phyloP scores from a whole-genome alignment of 1,140 invertebrate genomes.

The Drosophila lacteicornis region DNA sequence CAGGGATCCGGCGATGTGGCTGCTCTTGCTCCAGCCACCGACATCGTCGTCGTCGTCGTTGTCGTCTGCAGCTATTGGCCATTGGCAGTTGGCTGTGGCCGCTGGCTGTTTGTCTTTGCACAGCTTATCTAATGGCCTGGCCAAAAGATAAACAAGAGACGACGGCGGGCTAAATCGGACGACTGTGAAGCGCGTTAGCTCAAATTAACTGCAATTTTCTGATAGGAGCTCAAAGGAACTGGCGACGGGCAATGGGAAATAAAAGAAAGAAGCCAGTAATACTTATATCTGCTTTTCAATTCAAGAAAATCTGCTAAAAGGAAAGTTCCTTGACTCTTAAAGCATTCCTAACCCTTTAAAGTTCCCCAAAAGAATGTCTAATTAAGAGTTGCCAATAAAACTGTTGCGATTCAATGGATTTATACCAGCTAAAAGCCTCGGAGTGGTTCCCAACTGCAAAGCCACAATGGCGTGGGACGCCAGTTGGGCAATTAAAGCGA shows the following conservation, averaged over 20 bases:
- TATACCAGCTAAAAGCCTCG: slow-evolving; percentile 16
- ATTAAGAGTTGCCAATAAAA: slow-evolving; percentile 32
- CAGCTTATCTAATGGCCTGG: slow-evolving; percentile 79
- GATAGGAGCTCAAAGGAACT: slow-evolving; percentile 48
- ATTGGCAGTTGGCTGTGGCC: slow-evolving; percentile 40
- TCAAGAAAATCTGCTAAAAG: not conserved
- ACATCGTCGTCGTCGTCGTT: slow-evolving; percentile 30
- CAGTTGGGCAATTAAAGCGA: slow-evolving; percentile 64
- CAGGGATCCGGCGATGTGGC: slow-evolving; percentile 41
- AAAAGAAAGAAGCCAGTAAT: slow-evolving; percentile 1
- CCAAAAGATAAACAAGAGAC: slow-evolving; percentile 73
- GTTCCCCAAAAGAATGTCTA: slow-evolving; percentile 10
- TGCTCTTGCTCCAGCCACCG: slow-evolving; percentile 24
- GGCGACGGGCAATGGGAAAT: slow-evolving; percentile 18
- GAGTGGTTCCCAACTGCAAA: slow-evolving; percentile 18
- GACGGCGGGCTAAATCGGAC: slow-evolving; percentile 56
- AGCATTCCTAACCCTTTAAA: not conserved
- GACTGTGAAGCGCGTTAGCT: slow-evolving; percentile 73
- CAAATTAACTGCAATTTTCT: slow-evolving; percentile 79
- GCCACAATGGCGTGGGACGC: slow-evolving; percentile 51
- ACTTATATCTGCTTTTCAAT: slow-evolving; percentile 11
- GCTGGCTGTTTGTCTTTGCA: slow-evolving; percentile 71
- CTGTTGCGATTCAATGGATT: slow-evolving; percentile 37
- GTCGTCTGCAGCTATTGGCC: slow-evolving; percentile 36
- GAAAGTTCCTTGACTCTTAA: not conserved